Conservation (phyloP, 2,113 vertebrate genomes). For the Chloropsis hardwickii region DNA sequence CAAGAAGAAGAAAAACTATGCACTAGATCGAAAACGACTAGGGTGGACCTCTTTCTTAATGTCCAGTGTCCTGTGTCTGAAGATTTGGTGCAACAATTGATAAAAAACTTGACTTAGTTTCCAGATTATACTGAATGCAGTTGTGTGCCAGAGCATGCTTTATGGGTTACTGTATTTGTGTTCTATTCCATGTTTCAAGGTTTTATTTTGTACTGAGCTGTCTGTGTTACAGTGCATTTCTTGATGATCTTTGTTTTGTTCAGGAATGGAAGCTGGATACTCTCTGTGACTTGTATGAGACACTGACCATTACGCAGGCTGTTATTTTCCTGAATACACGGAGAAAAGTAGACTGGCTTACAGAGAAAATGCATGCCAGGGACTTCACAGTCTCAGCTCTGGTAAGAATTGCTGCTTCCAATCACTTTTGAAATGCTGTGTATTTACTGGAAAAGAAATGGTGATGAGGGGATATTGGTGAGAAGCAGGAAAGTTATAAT, state of each 20-base stretch:
- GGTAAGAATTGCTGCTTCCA: constrained; percentile 66
- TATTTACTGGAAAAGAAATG: fast-evolving
- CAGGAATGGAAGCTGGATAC: constrained; percentile 99
- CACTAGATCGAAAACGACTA: constrained; percentile 67
- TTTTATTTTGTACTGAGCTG: fast-evolving
- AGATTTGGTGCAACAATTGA: constrained; percentile 72
- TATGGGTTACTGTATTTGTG: not conserved
- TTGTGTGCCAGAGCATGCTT: too few relatives aligned
- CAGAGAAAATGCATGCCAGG: constrained; percentile 96
- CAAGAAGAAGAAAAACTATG: constrained; percentile 73
- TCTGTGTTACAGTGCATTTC: not conserved
- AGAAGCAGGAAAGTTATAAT: constrained; percentile 76
- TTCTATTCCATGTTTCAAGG: fast-evolving
- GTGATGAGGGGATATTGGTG: fast-evolving
- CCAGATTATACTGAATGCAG: fast-evolving
- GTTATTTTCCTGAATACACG: constrained; percentile 98
- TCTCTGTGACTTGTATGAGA: constrained; percentile 95
- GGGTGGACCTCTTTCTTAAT: constrained; percentile 86
- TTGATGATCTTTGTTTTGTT: not conserved
- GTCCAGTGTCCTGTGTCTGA: constrained; percentile 78
- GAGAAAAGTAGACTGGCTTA: constrained; percentile 98
- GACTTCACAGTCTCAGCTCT: constrained; percentile 98
- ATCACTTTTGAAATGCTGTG: fast-evolving
- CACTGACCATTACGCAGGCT: constrained; percentile 96
- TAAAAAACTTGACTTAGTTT: fast-evolving